Percentiles rank a stretch among this genome's conserved stretches.
phyloP scores from a whole-genome alignment of 1,140 invertebrate genomes.

The Nylanderia fulva region DNA sequence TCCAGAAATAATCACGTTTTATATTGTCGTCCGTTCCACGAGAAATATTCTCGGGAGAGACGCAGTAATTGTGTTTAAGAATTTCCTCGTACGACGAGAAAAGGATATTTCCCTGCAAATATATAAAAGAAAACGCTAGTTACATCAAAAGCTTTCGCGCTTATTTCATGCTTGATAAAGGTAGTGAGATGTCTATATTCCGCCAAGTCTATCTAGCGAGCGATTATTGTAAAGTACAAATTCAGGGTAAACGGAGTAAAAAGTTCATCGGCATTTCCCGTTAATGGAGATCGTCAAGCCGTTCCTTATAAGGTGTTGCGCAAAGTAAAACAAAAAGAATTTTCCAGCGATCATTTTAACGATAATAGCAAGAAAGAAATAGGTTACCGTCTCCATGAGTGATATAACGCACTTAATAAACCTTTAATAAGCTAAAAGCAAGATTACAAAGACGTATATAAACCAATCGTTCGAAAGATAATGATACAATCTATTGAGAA shows the following conservation, averaged over 20 bases:
- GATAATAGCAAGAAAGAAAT: background rate
- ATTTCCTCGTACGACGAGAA: background rate
- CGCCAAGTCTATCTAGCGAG: background rate
- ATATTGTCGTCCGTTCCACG: background rate
- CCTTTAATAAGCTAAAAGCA: background rate
- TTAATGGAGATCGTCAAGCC: background rate
- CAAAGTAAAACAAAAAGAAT: background rate
- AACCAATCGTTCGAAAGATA: conserved; percentile 31
- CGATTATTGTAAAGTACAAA: background rate
- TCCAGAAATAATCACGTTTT: conserved; percentile 28
- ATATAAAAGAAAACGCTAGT: background rate
- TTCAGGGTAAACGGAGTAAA: background rate
- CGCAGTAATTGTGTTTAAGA: background rate
- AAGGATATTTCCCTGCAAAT: background rate
- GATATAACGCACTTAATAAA: background rate
- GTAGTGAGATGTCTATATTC: too few relatives aligned
- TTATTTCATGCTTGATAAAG: background rate
- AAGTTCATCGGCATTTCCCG: background rate
- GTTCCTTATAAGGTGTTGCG: background rate
- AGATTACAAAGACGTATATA: background rate
- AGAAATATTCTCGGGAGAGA: background rate
- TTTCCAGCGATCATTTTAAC: background rate
- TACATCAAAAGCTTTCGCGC: background rate
- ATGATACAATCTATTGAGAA: conserved; percentile 57
- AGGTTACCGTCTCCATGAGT: background rate